Evolutionary conservation across 2,113 vertebrate species (phyloP).

Genomic region (Dasypus novemcinctus): DNA sequence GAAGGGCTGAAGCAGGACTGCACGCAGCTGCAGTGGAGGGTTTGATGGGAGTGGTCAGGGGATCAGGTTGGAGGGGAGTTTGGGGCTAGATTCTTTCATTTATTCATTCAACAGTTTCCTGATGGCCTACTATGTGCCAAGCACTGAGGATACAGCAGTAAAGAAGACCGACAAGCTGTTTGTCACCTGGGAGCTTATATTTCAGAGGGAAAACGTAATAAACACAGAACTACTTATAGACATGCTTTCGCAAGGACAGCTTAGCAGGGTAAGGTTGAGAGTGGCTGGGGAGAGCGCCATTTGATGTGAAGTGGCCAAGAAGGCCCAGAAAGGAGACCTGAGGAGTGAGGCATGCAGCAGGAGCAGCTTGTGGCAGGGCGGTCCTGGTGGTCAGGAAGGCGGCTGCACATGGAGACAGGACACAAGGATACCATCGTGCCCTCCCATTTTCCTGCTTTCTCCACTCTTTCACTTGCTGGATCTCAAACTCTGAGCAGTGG

Average conservation of each 20-base stretch:
- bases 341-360: neutral
- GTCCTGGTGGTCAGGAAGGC: neutral
- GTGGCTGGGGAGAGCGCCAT: no score
- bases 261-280: neutral
- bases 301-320: neutral
- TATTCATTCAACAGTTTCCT: neutral
- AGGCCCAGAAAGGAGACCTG: neutral
- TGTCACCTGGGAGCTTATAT: neutral
- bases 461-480: neutral
- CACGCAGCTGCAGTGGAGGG: neutral
- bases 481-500: neutral
- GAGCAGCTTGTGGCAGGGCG: neutral
- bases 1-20: neutral
- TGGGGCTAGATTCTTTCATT: neutral
- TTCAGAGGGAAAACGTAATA: neutral
- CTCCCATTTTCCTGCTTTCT: neutral
- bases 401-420: rapidly evolving
- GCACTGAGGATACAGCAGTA: neutral
- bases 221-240: neutral
- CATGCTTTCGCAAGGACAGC: neutral
- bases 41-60: neutral
- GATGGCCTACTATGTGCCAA: neutral
- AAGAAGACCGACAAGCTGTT: neutral
- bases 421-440: no score
- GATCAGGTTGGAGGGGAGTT: neutral